These are phyloP conservation scores for Gastrophryne carolinensis DNA, from an alignment of 2,797 vertebrate species.

Conservation along the genomic window DNA sequence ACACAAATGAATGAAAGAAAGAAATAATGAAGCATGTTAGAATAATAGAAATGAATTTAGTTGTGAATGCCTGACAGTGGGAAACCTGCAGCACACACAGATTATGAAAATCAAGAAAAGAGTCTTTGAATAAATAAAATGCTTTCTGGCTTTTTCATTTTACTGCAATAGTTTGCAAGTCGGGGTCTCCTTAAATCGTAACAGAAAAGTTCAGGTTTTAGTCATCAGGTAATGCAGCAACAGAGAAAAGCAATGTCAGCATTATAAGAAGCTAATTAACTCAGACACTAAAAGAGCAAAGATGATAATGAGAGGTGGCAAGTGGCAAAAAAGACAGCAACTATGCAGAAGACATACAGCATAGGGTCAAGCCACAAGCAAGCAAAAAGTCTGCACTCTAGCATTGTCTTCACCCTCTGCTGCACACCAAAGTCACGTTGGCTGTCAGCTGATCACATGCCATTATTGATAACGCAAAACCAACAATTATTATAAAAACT, in stretches of 20 bases:
- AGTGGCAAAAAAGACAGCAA: conserved; percentile 22
- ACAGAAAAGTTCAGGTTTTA: neutral
- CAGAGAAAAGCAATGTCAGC: conserved; percentile 16
- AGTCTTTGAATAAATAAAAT: too few species aligned
- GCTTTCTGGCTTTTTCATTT: neutral
- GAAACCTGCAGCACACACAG: too few species aligned
- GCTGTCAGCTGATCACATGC: too few species aligned
- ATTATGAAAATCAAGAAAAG: too few species aligned
- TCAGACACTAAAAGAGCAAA: conserved; percentile 6
- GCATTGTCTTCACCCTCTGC: neutral
- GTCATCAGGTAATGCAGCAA: neutral
- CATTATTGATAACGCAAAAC: too few species aligned
- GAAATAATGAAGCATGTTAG: too few species aligned
- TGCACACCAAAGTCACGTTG: neutral
- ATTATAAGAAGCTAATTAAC: conserved; percentile 7
- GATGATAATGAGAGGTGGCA: conserved; percentile 22
- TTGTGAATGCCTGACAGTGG: too few species aligned
- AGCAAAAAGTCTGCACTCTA: neutral
- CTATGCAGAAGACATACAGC: conserved; percentile 3
- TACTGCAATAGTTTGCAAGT: neutral
- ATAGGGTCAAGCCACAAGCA: conserved; percentile 13
- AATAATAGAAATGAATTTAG: too few species aligned
- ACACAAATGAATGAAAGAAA: too few species aligned
- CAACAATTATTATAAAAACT: too few species aligned
- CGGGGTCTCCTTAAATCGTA: neutral